Base-by-base conservation (phyloP, 1,140 invertebrate genomes). In the Drosophila melanogaster region DNA sequence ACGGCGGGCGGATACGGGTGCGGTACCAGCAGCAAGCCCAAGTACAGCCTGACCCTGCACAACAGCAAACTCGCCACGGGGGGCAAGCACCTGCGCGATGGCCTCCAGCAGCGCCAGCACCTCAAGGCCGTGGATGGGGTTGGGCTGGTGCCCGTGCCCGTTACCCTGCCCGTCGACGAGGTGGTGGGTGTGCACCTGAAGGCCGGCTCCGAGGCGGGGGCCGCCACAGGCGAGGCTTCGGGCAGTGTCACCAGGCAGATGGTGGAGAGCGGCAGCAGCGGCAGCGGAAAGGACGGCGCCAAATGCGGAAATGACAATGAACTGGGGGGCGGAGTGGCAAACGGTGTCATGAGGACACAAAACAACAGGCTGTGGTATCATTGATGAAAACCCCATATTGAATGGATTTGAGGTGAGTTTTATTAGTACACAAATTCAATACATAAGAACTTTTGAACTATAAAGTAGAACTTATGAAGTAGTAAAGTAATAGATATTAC, bases 281-380 rank as follows among this genome's bases (percentile, higher is more conserved):
- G 46, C 46, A 62, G 59, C 53, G 72, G 47, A 64, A 71, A 30
- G 35, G 61, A 47, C 40, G 40, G 56, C 37, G 50, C 49, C 56
- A 44, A 60, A 41, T 14, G 12, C 35, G 61, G 44, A 58, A 64
- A 7, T 17, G 24, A 26, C 26, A 50, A 40, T 49, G 72, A 66
- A 56, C 43, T 15, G 41, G 75, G 24, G 40, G 64, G 38, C 30
- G 44, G 19, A 58, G 41, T 76, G 51, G 46, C 67, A 24, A 89
- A 78, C 43, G 69, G 64, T 79, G 84, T 70, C 56, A 70, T 70
- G 55, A 77, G 77, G 71, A 86, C 87, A 84, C 79, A 78, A 84
- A 91, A 83, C 71, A 91, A 89, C 67, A 91, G 90, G 90, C 90
- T 91, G 90, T 91, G 90, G 90, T 90, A 91, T 87, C 86, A 90